Conservation (phyloP, 2,888 invertebrate genomes). For the Lymantria monacha region DNA sequence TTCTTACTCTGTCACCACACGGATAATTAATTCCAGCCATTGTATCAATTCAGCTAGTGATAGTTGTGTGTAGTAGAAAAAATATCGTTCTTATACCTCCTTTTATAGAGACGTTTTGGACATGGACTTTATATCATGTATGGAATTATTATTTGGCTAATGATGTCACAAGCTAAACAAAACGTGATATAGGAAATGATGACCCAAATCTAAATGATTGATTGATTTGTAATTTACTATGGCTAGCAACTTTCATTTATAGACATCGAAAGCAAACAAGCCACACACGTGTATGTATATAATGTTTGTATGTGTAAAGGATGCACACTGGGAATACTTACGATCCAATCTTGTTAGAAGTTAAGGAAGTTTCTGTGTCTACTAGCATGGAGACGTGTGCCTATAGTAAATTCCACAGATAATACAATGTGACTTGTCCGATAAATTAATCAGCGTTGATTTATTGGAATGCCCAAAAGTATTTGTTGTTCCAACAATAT, state of each 20-base stretch:
- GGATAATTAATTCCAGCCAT: too few relatives aligned
- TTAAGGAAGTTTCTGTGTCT: conserved; percentile 41
- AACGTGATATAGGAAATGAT: neutral
- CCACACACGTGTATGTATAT: too few relatives aligned
- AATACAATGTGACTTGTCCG: conserved; percentile 35
- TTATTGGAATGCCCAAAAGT: neutral
- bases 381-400: conserved; percentile 30
- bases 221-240: neutral
- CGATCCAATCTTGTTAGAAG: conserved; percentile 50
- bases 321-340: conserved; percentile 30
- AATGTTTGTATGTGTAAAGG: conserved; percentile 6
- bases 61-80: too few relatives aligned
- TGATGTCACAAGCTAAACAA: too few relatives aligned
- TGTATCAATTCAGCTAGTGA: too few relatives aligned
- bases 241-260: neutral
- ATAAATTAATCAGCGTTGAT: conserved; percentile 12
- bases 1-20: too few relatives aligned
- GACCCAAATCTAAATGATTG: neutral
- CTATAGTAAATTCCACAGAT: conserved; percentile 34
- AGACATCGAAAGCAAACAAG: neutral
- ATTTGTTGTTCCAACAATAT: neutral
- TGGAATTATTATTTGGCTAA: too few relatives aligned
- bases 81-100: too few relatives aligned
- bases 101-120: too few relatives aligned
- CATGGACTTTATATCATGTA: too few relatives aligned